phyloP scores from a whole-genome alignment of 2,113 vertebrate genomes.

The Zootoca vivipara region DNA sequence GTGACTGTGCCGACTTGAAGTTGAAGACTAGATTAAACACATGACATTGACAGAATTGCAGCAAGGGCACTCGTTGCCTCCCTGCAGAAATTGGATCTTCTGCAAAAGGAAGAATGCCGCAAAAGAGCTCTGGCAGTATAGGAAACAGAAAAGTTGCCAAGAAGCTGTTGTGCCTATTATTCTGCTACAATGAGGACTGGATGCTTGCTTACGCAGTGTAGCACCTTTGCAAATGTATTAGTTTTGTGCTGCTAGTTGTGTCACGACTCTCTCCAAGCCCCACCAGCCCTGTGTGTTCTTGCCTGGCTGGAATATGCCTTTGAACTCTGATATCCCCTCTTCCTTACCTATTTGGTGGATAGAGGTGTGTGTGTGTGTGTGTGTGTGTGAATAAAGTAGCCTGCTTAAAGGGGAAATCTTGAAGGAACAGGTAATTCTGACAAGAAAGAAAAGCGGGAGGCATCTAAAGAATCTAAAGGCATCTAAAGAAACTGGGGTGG shows the following conservation, averaged over 20 bases:
- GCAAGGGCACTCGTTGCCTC: slow-evolving; percentile 24
- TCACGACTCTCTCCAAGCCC: neutral
- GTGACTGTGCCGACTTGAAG: slow-evolving; percentile 60
- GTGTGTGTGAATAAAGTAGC: no score
- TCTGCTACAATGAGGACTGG: neutral
- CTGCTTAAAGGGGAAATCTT: no score
- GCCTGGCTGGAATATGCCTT: no score
- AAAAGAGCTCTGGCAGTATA: slow-evolving; percentile 11
- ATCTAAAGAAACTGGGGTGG: no score
- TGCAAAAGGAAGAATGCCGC: neutral
- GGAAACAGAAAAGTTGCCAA: slow-evolving; percentile 14
- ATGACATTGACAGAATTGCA: slow-evolving; percentile 46
- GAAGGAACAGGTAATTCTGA: no score
- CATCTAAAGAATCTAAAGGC: no score
- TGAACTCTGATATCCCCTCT: no score
- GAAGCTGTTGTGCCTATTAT: slow-evolving; percentile 25
- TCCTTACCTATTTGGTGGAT: no score
- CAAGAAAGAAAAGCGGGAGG: no score
- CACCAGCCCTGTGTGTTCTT: no score
- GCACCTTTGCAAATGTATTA: neutral
- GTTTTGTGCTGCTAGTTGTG: no score
- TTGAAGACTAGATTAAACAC: slow-evolving; percentile 50
- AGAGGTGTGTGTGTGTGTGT: no score
- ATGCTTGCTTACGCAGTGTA: neutral
- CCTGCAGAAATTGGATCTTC: slow-evolving; percentile 5